Evolutionary conservation across 2,113 vertebrate species (phyloP).

Genomic region (Gila orcuttii): DNA sequence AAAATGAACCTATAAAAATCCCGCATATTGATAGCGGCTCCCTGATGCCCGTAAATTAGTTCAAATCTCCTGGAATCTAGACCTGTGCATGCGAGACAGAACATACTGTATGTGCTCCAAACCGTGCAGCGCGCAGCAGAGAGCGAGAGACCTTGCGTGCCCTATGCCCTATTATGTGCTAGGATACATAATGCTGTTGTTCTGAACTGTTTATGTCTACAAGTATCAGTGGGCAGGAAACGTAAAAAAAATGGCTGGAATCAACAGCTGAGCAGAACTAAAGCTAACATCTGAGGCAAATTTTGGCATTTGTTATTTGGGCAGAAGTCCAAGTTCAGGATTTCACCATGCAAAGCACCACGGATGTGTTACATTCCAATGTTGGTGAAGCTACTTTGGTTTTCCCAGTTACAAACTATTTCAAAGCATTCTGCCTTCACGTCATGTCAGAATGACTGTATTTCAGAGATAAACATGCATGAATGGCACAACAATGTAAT

Average conservation of each 20-base stretch:
- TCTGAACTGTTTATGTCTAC: background rate
- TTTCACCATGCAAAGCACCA: constrained; percentile 12
- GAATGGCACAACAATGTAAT: background rate
- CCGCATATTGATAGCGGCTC: no score
- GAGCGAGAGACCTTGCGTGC: no score
- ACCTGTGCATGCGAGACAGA: no score
- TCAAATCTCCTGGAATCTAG: no score
- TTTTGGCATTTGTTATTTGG: constrained; percentile 13
- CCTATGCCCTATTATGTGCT: no score
- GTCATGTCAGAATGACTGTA: background rate
- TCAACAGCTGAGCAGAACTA: background rate
- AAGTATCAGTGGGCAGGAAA: background rate
- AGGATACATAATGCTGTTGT: background rate
- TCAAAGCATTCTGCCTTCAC: background rate
- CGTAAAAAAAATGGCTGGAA: background rate
- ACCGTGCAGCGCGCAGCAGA: no score
- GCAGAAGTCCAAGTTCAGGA: background rate
- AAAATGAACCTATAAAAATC: no score
- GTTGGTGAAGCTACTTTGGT: background rate
- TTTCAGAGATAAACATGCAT: constrained; percentile 2
- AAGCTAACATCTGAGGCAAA: constrained; percentile 16
- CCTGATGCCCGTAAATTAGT: no score
- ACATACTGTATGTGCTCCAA: no score
- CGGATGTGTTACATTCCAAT: background rate
- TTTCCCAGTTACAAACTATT: background rate